These are phyloP conservation scores for Parauchenoglanis ngamensis DNA, from an alignment of 2,797 vertebrate genomes.

Conservation along the genomic window DNA sequence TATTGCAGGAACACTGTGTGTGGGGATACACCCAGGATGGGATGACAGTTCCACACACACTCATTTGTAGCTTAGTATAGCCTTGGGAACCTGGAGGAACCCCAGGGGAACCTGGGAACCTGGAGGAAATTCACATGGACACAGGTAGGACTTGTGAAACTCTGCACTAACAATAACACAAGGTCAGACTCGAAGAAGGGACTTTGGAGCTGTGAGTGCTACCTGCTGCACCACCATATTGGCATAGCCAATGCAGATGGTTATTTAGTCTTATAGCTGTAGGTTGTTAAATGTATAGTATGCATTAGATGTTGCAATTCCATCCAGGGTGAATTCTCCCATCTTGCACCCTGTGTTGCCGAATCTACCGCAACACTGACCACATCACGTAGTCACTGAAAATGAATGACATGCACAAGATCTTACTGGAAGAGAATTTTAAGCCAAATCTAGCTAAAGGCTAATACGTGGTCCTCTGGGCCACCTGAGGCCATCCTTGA, in stretches of 20 bases:
- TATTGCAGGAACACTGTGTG: not conserved
- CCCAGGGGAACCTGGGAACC: not conserved
- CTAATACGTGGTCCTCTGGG: not conserved
- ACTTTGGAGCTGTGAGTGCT: not conserved
- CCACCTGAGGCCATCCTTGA: not conserved
- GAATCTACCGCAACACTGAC: not conserved
- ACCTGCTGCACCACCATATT: not conserved
- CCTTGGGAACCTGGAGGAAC: not conserved
- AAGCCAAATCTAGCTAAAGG: not conserved
- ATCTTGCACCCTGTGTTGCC: not conserved
- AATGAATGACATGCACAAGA: not conserved
- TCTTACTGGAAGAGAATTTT: not conserved
- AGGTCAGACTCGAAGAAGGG: not conserved
- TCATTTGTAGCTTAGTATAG: not conserved
- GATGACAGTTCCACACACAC: not conserved
- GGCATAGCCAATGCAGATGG: not conserved
- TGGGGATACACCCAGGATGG: not conserved
- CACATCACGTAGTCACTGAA: not conserved
- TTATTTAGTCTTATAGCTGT: not conserved
- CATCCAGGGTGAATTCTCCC: not conserved
- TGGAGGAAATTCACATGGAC: not conserved
- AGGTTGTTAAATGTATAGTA: too few relatives aligned
- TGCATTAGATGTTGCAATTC: not conserved
- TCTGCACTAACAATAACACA: not conserved
- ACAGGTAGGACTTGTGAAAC: not conserved